Evolutionary conservation across 2,797 vertebrate genomes (phyloP).

Genomic region (Characodon lateralis): DNA sequence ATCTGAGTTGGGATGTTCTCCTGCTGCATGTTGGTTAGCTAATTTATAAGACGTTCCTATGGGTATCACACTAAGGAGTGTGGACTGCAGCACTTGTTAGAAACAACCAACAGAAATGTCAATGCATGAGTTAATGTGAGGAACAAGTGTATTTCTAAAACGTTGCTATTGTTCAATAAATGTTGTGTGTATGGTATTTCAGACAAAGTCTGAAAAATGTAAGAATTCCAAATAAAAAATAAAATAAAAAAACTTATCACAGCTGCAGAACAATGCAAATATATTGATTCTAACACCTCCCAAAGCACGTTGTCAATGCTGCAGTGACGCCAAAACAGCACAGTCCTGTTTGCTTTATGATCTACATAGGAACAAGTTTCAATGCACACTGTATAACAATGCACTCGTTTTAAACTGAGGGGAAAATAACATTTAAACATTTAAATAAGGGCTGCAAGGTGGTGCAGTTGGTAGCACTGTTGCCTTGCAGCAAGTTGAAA

Average conservation of each 20-base stretch:
- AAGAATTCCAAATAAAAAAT: neutral
- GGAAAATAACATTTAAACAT: too few relatives aligned
- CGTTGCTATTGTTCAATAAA: neutral
- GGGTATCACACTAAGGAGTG: neutral
- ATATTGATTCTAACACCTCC: neutral
- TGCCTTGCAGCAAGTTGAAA: too few relatives aligned
- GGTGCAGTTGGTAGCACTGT: too few relatives aligned
- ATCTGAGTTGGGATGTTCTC: slow-evolving; percentile 1
- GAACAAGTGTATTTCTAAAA: neutral
- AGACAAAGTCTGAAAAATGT: neutral
- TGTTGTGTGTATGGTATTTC: neutral
- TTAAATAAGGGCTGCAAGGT: too few relatives aligned
- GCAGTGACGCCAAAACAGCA: neutral
- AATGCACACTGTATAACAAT: neutral
- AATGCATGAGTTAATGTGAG: neutral
- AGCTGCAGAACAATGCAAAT: slow-evolving; percentile 2
- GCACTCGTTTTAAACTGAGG: neutral
- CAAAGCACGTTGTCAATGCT: slow-evolving; percentile 3
- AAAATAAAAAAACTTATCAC: neutral
- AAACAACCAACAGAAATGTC: neutral
- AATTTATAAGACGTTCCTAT: neutral
- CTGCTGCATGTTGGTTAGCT: neutral
- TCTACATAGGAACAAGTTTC: neutral
- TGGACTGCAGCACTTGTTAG: neutral
- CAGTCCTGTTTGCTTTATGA: neutral